Evolutionary conservation across 2,113 vertebrate species (phyloP), one percentile per base, ranked within the genome.

Genomic region (Crotalus tigris): DNA sequence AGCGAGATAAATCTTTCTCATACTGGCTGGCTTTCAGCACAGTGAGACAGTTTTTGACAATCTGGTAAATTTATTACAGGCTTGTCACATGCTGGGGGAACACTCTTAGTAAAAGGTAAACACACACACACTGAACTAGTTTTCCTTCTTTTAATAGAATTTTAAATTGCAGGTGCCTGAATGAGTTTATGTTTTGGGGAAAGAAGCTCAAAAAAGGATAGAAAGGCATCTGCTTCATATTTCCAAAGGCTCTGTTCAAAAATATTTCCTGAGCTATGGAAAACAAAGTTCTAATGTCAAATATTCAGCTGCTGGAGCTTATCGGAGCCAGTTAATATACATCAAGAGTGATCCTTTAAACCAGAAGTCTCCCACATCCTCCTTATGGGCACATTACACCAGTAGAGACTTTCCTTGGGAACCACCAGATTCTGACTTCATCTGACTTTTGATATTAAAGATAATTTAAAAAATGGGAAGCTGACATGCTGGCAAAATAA

Each of bases 1-100:
- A 92, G 58, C n/a, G 94, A 92, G 21, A 96, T 91, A 95, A 95
- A 96, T 96, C 54, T 92, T 53, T 94, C 46, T 81, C 8, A 93
- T 92, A 51, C 15, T 89, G 49, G 85, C 87, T 92, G 91, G 46
- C 90, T 94, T 96, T 90, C 91, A 93, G 9, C 89, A 85, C 0
- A 0, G 29, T 51, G 55, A 91, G 94, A 95, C n/a, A 92, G 89
- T 86, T 46, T 95, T 87, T 95, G 92, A 94, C 94, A 95, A 49
- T 89, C 91, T 21, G 7, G 57, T 24, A 93, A 93, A 95, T 96
- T 96, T 94, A 95, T 91, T 94, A 24, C 64, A 93, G 90, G 90
- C 46, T 91, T 95, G 89, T 92, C 85, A 94, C 46, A 92, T 46
- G 89, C 39, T 24, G 91, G 94, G 93, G 69, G 89, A 96, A 94